phyloP scores from a whole-genome alignment of 2,113 vertebrate species.

The Hemicordylus capensis region DNA sequence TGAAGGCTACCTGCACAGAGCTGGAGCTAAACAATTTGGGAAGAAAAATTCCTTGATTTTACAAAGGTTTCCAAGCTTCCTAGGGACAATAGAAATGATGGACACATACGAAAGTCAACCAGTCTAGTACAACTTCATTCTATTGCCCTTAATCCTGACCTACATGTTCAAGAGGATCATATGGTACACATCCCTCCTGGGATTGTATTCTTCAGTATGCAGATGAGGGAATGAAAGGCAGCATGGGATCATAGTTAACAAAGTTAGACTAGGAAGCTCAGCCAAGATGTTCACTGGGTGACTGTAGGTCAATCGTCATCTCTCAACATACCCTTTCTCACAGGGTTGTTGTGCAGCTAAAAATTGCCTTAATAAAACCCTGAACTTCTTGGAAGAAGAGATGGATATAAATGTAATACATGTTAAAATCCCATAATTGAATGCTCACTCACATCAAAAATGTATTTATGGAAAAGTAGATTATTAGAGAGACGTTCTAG shows the following conservation, averaged over 20 bases:
- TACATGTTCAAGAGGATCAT: background rate
- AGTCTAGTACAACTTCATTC: background rate
- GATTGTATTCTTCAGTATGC: background rate
- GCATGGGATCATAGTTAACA: no score
- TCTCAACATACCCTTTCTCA: no score
- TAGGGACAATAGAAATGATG: background rate
- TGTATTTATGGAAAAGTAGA: background rate
- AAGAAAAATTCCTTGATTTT: background rate
- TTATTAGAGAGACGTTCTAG: background rate
- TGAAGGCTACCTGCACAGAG: background rate
- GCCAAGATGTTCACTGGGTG: no score
- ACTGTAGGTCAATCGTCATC: no score
- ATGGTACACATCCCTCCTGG: background rate
- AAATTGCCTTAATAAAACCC: no score
- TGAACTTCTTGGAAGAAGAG: no score
- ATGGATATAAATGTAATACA: no score
- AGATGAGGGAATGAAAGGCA: no score
- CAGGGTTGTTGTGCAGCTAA: no score
- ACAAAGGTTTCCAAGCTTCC: background rate
- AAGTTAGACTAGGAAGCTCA: no score
- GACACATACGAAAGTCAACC: background rate
- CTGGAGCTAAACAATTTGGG: background rate
- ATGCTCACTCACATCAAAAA: no score
- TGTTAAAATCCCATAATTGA: background rate
- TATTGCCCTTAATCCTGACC: background rate